These are phyloP conservation scores for Leptinotarsa haldemani DNA, from an alignment of 2,888 invertebrate genomes.

Conservation along the genomic window DNA sequence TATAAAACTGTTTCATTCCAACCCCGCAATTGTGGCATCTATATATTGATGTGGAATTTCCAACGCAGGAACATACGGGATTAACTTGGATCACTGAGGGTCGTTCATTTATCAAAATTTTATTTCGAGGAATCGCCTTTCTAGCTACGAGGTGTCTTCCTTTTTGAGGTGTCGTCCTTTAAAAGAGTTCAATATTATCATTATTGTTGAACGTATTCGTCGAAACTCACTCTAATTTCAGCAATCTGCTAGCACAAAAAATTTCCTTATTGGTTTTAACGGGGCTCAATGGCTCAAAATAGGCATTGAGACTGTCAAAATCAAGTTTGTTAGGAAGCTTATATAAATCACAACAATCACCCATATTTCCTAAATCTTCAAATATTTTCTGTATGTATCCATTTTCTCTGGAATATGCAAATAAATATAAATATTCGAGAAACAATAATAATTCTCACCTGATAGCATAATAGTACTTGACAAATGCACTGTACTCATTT, in stretches of 20 bases:
- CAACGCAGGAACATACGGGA: conserved; percentile 47
- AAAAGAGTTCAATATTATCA: conserved; percentile 24
- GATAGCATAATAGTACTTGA: conserved; percentile 34
- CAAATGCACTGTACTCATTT: conserved; percentile 34
- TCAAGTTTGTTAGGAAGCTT: conserved; percentile 27
- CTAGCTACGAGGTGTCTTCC: conserved; percentile 45
- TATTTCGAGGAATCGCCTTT: conserved; percentile 35
- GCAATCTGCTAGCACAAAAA: conserved; percentile 35
- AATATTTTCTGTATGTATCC: conserved; percentile 38
- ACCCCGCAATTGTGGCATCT: conserved; percentile 52
- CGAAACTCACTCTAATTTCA: conserved; percentile 41
- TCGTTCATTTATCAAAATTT: conserved; percentile 48
- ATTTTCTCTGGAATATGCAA: conserved; percentile 35
- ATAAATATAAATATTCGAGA: no score
- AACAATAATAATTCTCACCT: conserved; percentile 24
- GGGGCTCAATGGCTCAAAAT: conserved; percentile 26
- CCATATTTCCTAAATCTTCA: conserved; percentile 36
- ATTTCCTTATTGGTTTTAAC: conserved; percentile 32
- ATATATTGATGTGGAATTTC: conserved; percentile 39
- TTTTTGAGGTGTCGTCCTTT: conserved; percentile 32
- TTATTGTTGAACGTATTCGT: neutral
- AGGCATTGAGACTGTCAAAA: conserved; percentile 38
- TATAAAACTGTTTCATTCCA: conserved; percentile 44
- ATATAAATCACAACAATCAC: conserved; percentile 43
- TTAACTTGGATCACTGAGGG: conserved; percentile 50